phyloP scores from a whole-genome alignment of 2,113 vertebrate species.

The Copsychus sechellarum region DNA sequence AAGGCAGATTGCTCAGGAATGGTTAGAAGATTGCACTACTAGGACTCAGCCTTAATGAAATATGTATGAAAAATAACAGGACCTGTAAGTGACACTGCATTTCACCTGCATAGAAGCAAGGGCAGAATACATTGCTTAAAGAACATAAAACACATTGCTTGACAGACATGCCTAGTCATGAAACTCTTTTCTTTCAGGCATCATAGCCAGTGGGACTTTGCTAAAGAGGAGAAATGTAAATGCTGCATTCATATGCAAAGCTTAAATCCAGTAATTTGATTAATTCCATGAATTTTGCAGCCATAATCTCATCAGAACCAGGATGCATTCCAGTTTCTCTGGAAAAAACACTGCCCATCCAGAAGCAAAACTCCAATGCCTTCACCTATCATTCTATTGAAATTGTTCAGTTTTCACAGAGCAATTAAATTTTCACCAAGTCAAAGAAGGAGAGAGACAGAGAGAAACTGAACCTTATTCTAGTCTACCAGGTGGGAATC shows the following conservation, averaged over 20 bases:
- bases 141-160: background rate
- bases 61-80: conserved; percentile 14
- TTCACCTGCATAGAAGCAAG: background rate
- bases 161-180: background rate
- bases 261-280: background rate
- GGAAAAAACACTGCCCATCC: background rate
- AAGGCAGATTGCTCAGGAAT: conserved; percentile 36
- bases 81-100: background rate
- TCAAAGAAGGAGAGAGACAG: background rate
- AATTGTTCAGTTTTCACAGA: background rate
- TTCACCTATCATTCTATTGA: background rate
- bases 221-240: background rate
- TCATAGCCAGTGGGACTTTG: background rate
- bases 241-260: background rate
- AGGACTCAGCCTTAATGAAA: conserved; percentile 59
- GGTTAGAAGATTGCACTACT: conserved; percentile 39
- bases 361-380: background rate
- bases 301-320: background rate
- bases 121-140: background rate
- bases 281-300: background rate
- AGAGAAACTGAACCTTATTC: background rate
- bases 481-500: background rate
- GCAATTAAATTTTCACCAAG: background rate
- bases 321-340: background rate
- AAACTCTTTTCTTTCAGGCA: background rate